phyloP scores from a whole-genome alignment of 1,140 invertebrate species.

The Bombus confusus region DNA sequence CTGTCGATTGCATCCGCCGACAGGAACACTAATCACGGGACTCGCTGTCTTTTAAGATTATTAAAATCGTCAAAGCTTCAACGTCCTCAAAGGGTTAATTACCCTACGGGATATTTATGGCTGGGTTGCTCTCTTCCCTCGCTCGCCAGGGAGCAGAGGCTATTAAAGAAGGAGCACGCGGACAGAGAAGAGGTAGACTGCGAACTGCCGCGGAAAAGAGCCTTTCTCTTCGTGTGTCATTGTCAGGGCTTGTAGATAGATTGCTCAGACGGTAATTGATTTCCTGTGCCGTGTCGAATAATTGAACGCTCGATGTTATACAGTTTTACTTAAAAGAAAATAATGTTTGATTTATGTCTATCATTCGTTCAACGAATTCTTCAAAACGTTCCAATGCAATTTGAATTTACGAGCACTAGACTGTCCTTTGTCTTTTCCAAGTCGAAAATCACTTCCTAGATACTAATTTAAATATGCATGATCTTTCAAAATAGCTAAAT shows the following conservation, averaged over 20 bases:
- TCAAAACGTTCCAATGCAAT: background rate
- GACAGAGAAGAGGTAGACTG: conserved; percentile 47
- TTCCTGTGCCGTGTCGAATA: conserved; percentile 30
- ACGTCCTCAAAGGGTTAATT: conserved; percentile 82
- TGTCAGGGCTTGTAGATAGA: conserved; percentile 55
- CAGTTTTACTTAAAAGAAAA: background rate
- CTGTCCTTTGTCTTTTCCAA: background rate
- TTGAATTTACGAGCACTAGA: background rate
- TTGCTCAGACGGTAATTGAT: conserved; percentile 47
- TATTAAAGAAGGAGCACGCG: conserved; percentile 69
- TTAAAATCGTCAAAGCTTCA: conserved; percentile 81
- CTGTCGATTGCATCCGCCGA: conserved; percentile 70
- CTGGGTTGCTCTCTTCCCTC: conserved; percentile 74
- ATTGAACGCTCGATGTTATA: background rate
- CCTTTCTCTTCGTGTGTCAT: conserved; percentile 58
- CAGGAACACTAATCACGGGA: conserved; percentile 76
- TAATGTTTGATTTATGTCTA: conserved; percentile 3
- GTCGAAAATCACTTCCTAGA: background rate
- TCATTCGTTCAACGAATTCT: background rate
- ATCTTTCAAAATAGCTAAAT: background rate
- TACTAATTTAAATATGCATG: too few relatives aligned
- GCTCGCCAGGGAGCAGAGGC: conserved; percentile 69
- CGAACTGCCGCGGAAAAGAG: conserved; percentile 51
- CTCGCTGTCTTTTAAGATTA: conserved; percentile 81
- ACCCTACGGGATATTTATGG: conserved; percentile 80